Conservation (phyloP, 2,888 invertebrate genomes). For the Dorcus parallelipipedus region DNA sequence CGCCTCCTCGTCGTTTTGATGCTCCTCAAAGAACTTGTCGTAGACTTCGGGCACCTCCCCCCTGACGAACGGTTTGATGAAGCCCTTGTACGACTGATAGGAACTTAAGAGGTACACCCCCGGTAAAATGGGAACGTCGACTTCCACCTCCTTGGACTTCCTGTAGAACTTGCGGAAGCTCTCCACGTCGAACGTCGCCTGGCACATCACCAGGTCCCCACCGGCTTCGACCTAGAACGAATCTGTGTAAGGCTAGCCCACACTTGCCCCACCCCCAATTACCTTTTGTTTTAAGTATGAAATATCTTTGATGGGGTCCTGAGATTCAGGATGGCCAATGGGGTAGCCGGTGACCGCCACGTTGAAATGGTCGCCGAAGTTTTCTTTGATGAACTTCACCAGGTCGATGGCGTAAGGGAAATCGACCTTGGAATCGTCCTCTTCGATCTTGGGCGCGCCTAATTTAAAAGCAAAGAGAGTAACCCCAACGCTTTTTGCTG, state of each 20-base stretch:
- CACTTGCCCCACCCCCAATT: slow-evolving; percentile 9
- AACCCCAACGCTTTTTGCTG: too few species aligned
- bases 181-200: slow-evolving; percentile 72
- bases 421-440: slow-evolving; percentile 38
- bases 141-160: slow-evolving; percentile 63
- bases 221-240: slow-evolving; percentile 61
- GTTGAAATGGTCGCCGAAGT: slow-evolving; percentile 66
- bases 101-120: slow-evolving; percentile 70
- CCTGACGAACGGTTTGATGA: slow-evolving; percentile 65
- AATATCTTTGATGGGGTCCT: slow-evolving; percentile 59
- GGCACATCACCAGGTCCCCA: slow-evolving; percentile 83
- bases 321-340: slow-evolving; percentile 63
- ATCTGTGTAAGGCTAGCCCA: not conserved
- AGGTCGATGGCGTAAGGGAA: slow-evolving; percentile 64
- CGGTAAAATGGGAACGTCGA: slow-evolving; percentile 75
- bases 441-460: slow-evolving; percentile 5
- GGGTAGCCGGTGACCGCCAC: slow-evolving; percentile 84
- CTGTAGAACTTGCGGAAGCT: slow-evolving; percentile 62
- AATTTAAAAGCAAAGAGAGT: not conserved
- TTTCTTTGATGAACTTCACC: slow-evolving; percentile 62
- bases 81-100: slow-evolving; percentile 54
- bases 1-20: slow-evolving; percentile 59
- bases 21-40: slow-evolving; percentile 53
- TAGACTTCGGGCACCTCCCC: slow-evolving; percentile 64
- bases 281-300: slow-evolving; percentile 68